These are phyloP conservation scores for Ormia ochracea DNA, from an alignment of 2,888 invertebrate genomes.

Conservation along the genomic window DNA sequence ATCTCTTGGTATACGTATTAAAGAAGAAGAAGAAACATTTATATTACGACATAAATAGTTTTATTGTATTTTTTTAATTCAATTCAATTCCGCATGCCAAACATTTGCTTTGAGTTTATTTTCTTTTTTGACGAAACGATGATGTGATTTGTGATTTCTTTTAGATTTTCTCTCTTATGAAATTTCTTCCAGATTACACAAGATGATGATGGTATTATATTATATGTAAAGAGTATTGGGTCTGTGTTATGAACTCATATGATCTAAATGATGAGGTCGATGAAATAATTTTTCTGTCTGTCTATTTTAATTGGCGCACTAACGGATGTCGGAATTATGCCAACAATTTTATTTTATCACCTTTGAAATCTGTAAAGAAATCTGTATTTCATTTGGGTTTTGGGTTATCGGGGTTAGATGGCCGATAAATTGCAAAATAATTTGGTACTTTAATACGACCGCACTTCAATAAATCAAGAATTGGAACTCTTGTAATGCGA, in stretches of 20 bases:
- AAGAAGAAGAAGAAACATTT: conserved; percentile 16
- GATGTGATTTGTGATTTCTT: conserved; percentile 4
- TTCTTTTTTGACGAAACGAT: neutral
- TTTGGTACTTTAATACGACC: too few species aligned
- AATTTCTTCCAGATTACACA: conserved; percentile 10
- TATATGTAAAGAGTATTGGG: neutral
- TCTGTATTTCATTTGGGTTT: neutral
- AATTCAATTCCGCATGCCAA: conserved; percentile 46
- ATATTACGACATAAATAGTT: conserved; percentile 17
- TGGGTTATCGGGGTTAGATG: too few species aligned
- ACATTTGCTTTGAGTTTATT: conserved; percentile 15
- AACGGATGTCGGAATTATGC: neutral
- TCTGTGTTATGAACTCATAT: conserved; percentile 11
- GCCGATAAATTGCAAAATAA: too few species aligned
- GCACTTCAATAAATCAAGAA: too few species aligned
- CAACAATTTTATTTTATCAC: neutral
- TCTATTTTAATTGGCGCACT: neutral
- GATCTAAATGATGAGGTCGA: conserved; percentile 2
- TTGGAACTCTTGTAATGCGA: too few species aligned
- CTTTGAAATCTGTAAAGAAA: neutral
- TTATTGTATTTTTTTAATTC: too few species aligned
- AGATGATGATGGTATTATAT: neutral
- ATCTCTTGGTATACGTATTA: neutral
- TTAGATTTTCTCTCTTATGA: neutral
- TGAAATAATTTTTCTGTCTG: neutral